Base-by-base conservation (phyloP, 2,888 invertebrate genomes). In the Enchytraeus crypticus region DNA sequence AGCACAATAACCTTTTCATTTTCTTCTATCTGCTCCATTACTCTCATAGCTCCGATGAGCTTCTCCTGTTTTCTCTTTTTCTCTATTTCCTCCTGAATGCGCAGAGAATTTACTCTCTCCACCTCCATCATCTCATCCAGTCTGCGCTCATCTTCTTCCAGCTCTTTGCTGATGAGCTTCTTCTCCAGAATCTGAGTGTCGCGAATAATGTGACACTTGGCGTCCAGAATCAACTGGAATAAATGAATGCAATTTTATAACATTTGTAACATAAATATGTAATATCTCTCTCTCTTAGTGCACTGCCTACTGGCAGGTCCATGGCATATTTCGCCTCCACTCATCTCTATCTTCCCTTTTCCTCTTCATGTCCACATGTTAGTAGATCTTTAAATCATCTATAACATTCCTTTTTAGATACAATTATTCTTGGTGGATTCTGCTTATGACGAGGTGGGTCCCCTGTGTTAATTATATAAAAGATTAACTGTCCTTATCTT, bases 111-210 rank as follows among this genome's bases (percentile, higher is more conserved):
- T 62, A 74, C 70, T 32, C 79, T 65, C 64, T 79, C 78, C 11
- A 76, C 72, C 67, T 79, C 79, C 79, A 79, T 79, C 78, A 79
- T 79, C 21, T 69, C 64, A 64, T 79, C 79, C 38, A 79, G 68
- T 11, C 79, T 65, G 57, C 72, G 71, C 62, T 79, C 77, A 64
- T 79, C 79, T 0, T 71, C 71, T 4, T 66, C 67, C 73, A 78
- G 71, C 67, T 79, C 79, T 4, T 60, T 63, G 58, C 71, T 65
- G n/a, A 79, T 74, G 59, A 74, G 71, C 18, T 69, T 66, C 66
- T 77, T 79, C 72, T 79, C 79, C 51, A 76, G 65, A 27, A 79
- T 72, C 68, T 79, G 79, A 5, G 78, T 78, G 67, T 79, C 79
- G 30, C 79, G 66, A 64, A 79, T 79, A 2, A 78, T 77, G 61